These are phyloP conservation scores for Ruditapes philippinarum DNA, from an alignment of 1,140 invertebrate genomes.

Conservation along the genomic window DNA sequence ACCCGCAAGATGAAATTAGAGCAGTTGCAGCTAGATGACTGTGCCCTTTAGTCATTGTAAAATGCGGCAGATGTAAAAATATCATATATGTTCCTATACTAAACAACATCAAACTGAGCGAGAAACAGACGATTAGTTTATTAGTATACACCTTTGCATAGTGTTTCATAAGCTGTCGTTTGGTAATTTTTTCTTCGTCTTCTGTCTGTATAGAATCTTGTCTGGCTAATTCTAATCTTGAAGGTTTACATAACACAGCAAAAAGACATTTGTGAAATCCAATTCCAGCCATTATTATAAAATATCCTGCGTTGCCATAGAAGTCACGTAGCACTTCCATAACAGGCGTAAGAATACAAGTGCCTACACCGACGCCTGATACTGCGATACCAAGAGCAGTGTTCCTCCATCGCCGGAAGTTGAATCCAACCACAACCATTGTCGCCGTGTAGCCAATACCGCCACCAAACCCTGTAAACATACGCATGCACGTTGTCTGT, in stretches of 20 bases:
- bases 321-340: constrained; percentile 56
- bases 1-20: constrained; percentile 53
- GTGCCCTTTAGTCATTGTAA: constrained; percentile 28
- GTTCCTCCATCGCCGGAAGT: constrained; percentile 59
- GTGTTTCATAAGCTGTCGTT: constrained; percentile 37
- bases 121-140: constrained; percentile 64
- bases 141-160: constrained; percentile 63
- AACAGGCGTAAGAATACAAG: constrained; percentile 43
- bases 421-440: constrained; percentile 65
- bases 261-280: constrained; percentile 64
- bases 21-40: background rate
- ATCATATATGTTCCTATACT: constrained; percentile 66
- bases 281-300: constrained; percentile 61
- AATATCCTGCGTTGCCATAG: constrained; percentile 61
- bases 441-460: constrained; percentile 66
- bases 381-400: constrained; percentile 55
- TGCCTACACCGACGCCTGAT: constrained; percentile 60
- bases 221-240: constrained; percentile 48
- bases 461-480: constrained; percentile 52
- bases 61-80: constrained; percentile 64
- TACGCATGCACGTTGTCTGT: too few relatives aligned
- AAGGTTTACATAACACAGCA: constrained; percentile 61
- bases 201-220: constrained; percentile 46
- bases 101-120: constrained; percentile 60
- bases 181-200: constrained; percentile 41